Evolutionary conservation across 2,888 invertebrate species (phyloP), one percentile per base, ranked within the genome.

Genomic region (Anagyrus pseudococci): DNA sequence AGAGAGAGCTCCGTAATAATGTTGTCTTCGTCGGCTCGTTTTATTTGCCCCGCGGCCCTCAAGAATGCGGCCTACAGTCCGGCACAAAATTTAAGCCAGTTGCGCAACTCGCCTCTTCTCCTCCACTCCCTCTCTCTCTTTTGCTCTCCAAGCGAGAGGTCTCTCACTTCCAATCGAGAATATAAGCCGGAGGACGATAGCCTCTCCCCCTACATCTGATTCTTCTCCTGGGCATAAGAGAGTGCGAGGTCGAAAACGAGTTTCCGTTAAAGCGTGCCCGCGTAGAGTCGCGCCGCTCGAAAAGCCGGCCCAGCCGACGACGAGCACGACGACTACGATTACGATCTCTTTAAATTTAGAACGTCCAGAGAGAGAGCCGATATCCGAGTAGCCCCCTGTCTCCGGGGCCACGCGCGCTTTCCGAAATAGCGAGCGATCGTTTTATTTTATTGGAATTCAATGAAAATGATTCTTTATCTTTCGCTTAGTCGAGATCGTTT

Each of bases 11-110:
- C 73, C 75, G 78, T 80, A 79, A 80, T 79, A 79, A 79, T 79
- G 79, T 79, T 79, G 79, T 79, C 79, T 78, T 79, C 75, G 75
- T 76, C 75, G 77, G 72, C 68, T 73, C 75, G 75, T 77, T 79
- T 79, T 78, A 78, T 79, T 79, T 78, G 77, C 29, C 78, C 74
- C 75, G 75, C 73, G 76, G 76, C 3, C 33, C 76, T 70, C 75
- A 79, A 79, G 79, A 80, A 80, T 80, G 80, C 76, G 74, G 79
- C 77, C 78, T 80, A 80, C 80, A 80, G 80, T 80, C 79, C 76
- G 70, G 68, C 68, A 74, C 79, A 80, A 80, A 79, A 80, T 77
- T 78, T 74, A 69, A 74, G 74, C 69, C 70, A 65, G 73, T 78
- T 77, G 78, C 76, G 75, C 77, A 77, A 78, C 73, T 68, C 71